Evolutionary conservation across 2,113 vertebrate genomes (phyloP).

Genomic region (Marmota monax): DNA sequence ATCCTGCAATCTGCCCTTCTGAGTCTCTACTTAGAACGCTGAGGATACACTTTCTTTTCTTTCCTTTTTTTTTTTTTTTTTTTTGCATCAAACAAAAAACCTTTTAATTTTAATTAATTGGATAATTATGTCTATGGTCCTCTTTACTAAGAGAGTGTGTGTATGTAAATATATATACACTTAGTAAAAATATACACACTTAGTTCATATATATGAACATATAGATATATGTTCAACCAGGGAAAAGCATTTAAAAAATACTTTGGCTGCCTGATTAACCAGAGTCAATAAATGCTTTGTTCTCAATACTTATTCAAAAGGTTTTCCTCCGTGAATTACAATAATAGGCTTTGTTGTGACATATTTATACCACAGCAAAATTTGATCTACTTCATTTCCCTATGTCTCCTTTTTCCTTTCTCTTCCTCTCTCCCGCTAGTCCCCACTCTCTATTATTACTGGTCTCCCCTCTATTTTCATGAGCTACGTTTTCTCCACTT

Average conservation of each 20-base stretch:
- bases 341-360: too few relatives aligned
- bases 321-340: not conserved
- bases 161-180: too few relatives aligned
- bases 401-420: not conserved
- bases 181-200: too few relatives aligned
- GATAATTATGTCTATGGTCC: not conserved
- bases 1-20: not conserved
- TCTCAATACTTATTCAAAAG: not conserved
- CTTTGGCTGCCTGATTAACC: not conserved
- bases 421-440: not conserved
- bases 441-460: not conserved
- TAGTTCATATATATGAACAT: too few relatives aligned
- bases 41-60: not conserved
- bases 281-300: not conserved
- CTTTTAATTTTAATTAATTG: constrained; percentile 32
- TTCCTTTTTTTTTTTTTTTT: not conserved
- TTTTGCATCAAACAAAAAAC: not conserved
- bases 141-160: not conserved
- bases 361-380: too few relatives aligned
- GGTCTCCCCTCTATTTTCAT: not conserved
- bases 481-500: too few relatives aligned
- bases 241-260: not conserved
- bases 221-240: not conserved
- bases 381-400: not conserved
- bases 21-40: not conserved